A percentile compares a stretch with the other conserved stretches of the same genome.
Conservation (phyloP, 2,113 vertebrate species). For the Clarias batrachus region DNA sequence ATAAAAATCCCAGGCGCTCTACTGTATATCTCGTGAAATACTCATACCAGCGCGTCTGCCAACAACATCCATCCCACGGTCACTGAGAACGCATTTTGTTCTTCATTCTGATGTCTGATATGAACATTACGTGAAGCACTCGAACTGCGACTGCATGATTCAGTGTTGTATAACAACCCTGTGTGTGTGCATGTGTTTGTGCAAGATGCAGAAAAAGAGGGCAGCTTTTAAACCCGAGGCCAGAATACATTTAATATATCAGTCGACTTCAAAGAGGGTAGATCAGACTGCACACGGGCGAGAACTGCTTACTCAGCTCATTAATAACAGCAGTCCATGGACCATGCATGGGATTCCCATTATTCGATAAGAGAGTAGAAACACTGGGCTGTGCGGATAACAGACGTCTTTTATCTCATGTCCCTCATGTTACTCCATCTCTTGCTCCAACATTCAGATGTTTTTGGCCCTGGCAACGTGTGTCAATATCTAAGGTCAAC, state of each 20-base stretch:
- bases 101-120: not conserved
- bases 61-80: not conserved
- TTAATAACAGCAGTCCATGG: not conserved
- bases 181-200: conserved; percentile 13
- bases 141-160: not conserved
- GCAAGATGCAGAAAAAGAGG: conserved; percentile 5
- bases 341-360: not conserved
- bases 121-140: not conserved
- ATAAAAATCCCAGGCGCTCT: not conserved
- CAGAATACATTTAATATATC: conserved; percentile 23
- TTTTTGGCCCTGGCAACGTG: not conserved
- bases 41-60: not conserved
- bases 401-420: not conserved
- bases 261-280: not conserved
- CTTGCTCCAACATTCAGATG: not conserved
- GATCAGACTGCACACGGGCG: not conserved
- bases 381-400: not conserved
- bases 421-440: not conserved
- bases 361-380: not conserved
- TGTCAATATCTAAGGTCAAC: not conserved
- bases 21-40: not conserved
- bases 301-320: conserved; percentile 11
- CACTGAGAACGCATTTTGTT: not conserved
- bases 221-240: conserved; percentile 23
- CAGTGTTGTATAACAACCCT: not conserved